Evolutionary conservation across 2,113 vertebrate genomes (phyloP), one percentile per base, ranked within the genome.

Genomic region (Siphamia tubifer): DNA sequence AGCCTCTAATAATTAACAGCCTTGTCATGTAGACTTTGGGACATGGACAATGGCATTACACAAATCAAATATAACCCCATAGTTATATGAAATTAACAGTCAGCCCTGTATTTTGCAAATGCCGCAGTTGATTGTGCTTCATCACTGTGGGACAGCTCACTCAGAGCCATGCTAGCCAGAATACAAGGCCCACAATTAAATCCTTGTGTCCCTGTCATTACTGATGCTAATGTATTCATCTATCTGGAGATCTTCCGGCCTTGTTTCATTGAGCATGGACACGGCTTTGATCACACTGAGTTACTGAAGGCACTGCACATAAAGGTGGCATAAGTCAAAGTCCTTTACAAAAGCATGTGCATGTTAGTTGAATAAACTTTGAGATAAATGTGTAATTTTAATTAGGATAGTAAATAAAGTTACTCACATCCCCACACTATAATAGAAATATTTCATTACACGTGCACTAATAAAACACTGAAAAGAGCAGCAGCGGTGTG

Each of bases 221-320:
- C 73, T 81, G 77, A 84, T 85, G 78, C 64, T 79, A 80, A 85
- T 84, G 52, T 85, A 79, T 81, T 85, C 69, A 62, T 82, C 76
- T 81, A 68, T 79, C 68, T 68, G 70, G 78, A 77, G 70, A 74
- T 84, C 75, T 85, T 56, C 75, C 16, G 35, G 79, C 76, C 71
- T 74, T 43, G 65, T 79, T 44, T 77, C 12, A 11, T 39, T 25
- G 63, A 57, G 57, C 69, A 53, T 76, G 67, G 74, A 63, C 47
- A 31, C 42, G 27, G 53, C 66, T 83, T 82, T 81, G 64, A 76
- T 81, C 58, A 67, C 42, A 42, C 56, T 43, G 51, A 61, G 28
- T 23, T 40, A 53, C 73, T 32, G 47, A 64, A 48, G 57, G 20
- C 48, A 57, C 56, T 53, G 66, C 43, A 51, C 62, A 75, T 79